A percentile compares a stretch with the other conserved stretches of the same genome.
These are phyloP conservation scores for Hydroisotoma schaefferi DNA, from an alignment of 2,888 invertebrate species.

Conservation along the genomic window DNA sequence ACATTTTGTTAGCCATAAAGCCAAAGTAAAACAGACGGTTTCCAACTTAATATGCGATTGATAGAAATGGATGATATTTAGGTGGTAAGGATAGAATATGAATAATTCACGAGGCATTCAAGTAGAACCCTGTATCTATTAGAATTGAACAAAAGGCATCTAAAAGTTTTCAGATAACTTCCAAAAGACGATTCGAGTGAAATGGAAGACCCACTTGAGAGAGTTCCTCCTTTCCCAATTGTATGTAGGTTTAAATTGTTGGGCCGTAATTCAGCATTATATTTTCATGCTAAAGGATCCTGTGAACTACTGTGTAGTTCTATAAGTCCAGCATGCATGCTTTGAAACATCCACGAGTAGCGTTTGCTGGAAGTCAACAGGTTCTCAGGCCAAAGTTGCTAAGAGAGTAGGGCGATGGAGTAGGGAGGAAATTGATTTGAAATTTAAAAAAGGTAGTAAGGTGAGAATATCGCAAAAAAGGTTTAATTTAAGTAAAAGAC, in stretches of 20 bases:
- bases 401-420: constrained; percentile 19
- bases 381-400: constrained; percentile 10
- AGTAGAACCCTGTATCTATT: background rate
- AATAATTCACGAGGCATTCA: background rate
- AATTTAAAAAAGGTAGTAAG: constrained; percentile 45
- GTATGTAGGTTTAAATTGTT: background rate
- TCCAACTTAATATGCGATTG: too few species aligned
- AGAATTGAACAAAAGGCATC: background rate
- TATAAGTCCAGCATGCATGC: too few species aligned
- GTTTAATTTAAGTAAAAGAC: constrained; percentile 16
- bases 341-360: too few species aligned
- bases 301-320: too few species aligned
- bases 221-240: too few species aligned
- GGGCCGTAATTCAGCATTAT: background rate
- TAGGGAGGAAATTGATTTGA: constrained; percentile 47
- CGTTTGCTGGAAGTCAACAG: constrained; percentile 33
- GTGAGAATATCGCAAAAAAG: constrained; percentile 4
- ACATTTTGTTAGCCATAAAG: too few species aligned
- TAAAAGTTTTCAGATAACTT: too few species aligned
- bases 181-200: too few species aligned
- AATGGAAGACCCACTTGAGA: too few species aligned
- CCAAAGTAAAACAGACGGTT: too few species aligned
- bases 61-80: too few species aligned
- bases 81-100: too few species aligned
- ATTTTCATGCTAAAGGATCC: background rate